Percentiles rank a stretch among this genome's conserved stretches.
Evolutionary conservation across 2,113 vertebrate species (phyloP).

Genomic region (Dolichallabes microphthalmus): DNA sequence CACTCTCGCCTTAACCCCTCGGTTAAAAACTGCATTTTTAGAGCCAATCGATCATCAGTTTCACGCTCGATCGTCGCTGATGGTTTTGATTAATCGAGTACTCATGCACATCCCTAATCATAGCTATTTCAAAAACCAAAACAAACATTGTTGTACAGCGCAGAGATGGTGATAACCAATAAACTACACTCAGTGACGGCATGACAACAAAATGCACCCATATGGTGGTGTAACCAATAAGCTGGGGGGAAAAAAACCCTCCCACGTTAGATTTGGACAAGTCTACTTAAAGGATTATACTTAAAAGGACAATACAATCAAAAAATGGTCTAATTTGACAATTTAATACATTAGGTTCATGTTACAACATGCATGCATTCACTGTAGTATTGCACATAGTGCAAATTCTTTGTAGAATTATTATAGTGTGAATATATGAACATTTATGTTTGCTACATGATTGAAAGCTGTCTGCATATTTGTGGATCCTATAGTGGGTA

Average conservation of each 20-base stretch:
- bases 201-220: not conserved
- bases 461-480: conserved; percentile 14
- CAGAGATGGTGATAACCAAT: not conserved
- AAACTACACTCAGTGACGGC: not conserved
- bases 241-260: no score
- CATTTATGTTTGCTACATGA: conserved; percentile 14
- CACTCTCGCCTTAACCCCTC: no score
- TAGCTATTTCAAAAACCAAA: not conserved
- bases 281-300: not conserved
- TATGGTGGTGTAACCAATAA: not conserved
- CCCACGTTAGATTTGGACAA: not conserved
- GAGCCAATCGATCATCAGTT: no score
- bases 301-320: not conserved
- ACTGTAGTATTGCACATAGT: conserved; percentile 36
- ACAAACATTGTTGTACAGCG: no score
- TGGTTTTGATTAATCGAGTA: no score
- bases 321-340: conserved; percentile 12
- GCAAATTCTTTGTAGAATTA: conserved; percentile 21
- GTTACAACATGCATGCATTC: conserved; percentile 40
- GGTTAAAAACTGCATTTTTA: no score
- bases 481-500: not conserved
- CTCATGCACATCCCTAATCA: no score
- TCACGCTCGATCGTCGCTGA: no score
- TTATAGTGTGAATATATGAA: not conserved
- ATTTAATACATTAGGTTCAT: conserved; percentile 40